Percentiles rank a stretch among this genome's conserved stretches.
Conservation (phyloP, 2,888 invertebrate genomes). For the Agrotis puta region DNA sequence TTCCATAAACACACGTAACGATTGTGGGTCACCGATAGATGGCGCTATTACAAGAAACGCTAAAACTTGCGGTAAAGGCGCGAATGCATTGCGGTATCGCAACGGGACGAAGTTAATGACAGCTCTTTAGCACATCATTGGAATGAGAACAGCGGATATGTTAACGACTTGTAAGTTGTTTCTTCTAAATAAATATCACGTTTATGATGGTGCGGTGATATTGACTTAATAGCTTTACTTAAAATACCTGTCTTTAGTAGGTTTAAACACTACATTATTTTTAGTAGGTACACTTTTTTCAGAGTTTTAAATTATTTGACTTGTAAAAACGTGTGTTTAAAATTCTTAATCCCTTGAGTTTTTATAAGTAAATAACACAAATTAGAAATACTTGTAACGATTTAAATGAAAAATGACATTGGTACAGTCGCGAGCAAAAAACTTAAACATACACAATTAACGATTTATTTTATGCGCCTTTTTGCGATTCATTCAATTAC, state of each 20-base stretch:
- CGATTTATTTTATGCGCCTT: neutral
- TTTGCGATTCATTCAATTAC: slow-evolving; percentile 28
- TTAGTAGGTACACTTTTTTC: neutral
- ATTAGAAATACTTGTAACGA: neutral
- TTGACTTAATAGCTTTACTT: slow-evolving; percentile 19
- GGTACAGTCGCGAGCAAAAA: slow-evolving; percentile 10
- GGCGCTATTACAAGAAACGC: slow-evolving; percentile 57
- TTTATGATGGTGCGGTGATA: slow-evolving; percentile 48
- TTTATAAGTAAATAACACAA: neutral
- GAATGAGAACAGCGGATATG: slow-evolving; percentile 48
- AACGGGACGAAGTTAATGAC: slow-evolving; percentile 61
- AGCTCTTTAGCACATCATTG: slow-evolving; percentile 59
- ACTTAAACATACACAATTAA: neutral
- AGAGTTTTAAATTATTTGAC: neutral
- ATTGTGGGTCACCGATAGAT: slow-evolving; percentile 54
- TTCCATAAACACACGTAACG: slow-evolving; percentile 38
- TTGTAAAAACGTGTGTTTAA: neutral
- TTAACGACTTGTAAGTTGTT: slow-evolving; percentile 44
- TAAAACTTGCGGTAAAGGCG: slow-evolving; percentile 53
- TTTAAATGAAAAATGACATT: neutral
- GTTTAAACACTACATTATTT: neutral
- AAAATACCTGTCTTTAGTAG: neutral
- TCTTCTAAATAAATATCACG: slow-evolving; percentile 39
- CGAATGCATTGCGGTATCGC: slow-evolving; percentile 59
- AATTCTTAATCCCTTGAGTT: neutral